These are phyloP conservation scores for Apostichopus californicus DNA, from an alignment of 35 echinoderm and acorn worm genomes.

Conservation along the genomic window DNA sequence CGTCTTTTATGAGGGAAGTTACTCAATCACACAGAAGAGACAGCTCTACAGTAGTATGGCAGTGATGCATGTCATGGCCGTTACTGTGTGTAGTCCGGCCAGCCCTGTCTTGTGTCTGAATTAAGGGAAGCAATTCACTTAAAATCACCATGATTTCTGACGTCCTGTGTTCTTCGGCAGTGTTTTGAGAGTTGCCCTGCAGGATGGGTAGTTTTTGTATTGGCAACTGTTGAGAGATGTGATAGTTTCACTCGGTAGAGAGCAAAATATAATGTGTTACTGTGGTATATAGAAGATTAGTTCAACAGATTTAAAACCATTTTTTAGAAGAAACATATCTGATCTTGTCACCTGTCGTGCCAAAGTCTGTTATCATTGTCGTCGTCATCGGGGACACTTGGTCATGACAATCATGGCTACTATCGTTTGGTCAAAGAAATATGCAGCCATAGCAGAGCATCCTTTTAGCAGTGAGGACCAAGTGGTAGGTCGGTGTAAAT, in stretches of 20 bases:
- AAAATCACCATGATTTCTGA: background rate
- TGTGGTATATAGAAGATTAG: background rate
- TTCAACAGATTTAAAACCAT: background rate
- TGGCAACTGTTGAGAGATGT: no score
- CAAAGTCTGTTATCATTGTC: no score
- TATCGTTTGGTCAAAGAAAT: conserved; percentile 53
- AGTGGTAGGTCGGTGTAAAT: conserved; percentile 27
- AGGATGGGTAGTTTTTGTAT: no score
- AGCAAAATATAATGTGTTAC: no score
- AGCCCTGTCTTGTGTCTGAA: background rate
- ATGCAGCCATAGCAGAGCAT: conserved; percentile 34
- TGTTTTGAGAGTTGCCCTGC: no score
- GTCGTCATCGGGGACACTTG: background rate
- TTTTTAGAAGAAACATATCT: background rate
- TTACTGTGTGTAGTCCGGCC: no score
- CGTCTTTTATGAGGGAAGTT: no score
- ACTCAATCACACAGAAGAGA: no score
- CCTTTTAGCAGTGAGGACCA: background rate
- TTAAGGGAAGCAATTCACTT: conserved; percentile 1
- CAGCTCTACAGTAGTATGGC: no score
- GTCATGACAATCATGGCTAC: background rate
- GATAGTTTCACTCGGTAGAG: no score
- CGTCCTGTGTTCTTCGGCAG: background rate
- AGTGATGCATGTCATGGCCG: no score
- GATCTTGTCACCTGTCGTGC: background rate